Conservation (phyloP, 2,888 invertebrate species). For the Boloria selene region DNA sequence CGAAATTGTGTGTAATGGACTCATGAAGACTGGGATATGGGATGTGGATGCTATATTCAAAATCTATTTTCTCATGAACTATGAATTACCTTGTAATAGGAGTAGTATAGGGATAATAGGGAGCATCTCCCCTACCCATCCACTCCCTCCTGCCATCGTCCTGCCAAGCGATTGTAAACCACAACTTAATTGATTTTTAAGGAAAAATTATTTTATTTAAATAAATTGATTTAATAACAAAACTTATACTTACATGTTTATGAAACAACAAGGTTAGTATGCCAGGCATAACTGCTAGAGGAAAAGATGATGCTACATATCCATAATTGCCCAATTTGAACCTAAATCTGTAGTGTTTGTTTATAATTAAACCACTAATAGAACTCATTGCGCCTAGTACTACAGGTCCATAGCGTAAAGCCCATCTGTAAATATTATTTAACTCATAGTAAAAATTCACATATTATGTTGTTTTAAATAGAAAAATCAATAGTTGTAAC, state of each 20-base stretch:
- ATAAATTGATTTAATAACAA: neutral
- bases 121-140: no score
- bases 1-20: no score
- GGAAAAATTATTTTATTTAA: neutral
- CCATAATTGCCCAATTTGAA: slow-evolving; percentile 84
- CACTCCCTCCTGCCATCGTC: no score
- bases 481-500: neutral
- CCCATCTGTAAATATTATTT: slow-evolving; percentile 61
- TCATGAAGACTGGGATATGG: no score
- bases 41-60: no score
- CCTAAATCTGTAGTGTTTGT: slow-evolving; percentile 83
- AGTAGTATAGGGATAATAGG: no score
- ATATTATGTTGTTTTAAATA: neutral
- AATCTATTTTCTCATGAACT: no score
- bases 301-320: slow-evolving; percentile 82
- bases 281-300: slow-evolving; percentile 83
- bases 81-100: no score
- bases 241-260: slow-evolving; percentile 73
- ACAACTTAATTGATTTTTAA: no score
- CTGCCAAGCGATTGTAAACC: no score
- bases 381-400: slow-evolving; percentile 79
- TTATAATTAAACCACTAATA: slow-evolving; percentile 82
- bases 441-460: neutral
- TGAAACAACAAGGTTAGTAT: slow-evolving; percentile 80
- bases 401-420: slow-evolving; percentile 73